Base-by-base conservation (phyloP, 2,797 vertebrate genomes). In the Hypotaenidia philippensis region DNA sequence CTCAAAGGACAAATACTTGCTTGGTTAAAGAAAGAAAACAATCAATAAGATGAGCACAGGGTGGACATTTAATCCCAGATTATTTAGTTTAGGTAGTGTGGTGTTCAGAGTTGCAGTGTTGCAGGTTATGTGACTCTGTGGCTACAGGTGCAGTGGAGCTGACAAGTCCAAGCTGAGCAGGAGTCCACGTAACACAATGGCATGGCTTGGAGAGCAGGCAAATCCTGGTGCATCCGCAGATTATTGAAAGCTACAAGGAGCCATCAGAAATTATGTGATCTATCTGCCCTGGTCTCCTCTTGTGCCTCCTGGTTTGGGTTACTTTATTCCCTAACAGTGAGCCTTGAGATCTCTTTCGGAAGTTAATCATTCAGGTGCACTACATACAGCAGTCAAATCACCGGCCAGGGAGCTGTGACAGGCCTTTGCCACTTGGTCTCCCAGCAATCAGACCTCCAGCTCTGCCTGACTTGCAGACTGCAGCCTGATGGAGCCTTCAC, bases 191-290 rank as follows among this genome's bases (percentile, higher is more conserved):
- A 74, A 36, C 12, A 79, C 19, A 38, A 6, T 29, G 6, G 9
- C 1, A 29, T 4, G 45, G 6, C 16, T 89, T 3, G 2, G 45
- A 41, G 10, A 61, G 26, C 1, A 5, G 26, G 6, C 13, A 16
- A 8, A 9, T 44, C 9, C 27, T 60, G 8, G 7, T 57, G 31
- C 5, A 4, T 40, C 45, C 55, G 34, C 3, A 64, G 16, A 57
- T 17, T 22, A 60, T 20, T 57, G 50, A 91, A 77, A 50, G 12
- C 26, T 61, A 21, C 20, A 45, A 74, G 29, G 18, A 41, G 32
- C 26, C 12, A 31, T 13, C 21, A 72, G 40, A 70, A 77, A 50
- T n/a, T 1, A 34, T 10, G 9, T 60, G 16, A 32, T 60, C 22
- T 77, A 19, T 15, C 10, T 66, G 31, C 11, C 10, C 11, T 47